Conservation (phyloP, 37 sponge, comb jelly and placozoan species). For the Chondrilla cf. caribensis region DNA sequence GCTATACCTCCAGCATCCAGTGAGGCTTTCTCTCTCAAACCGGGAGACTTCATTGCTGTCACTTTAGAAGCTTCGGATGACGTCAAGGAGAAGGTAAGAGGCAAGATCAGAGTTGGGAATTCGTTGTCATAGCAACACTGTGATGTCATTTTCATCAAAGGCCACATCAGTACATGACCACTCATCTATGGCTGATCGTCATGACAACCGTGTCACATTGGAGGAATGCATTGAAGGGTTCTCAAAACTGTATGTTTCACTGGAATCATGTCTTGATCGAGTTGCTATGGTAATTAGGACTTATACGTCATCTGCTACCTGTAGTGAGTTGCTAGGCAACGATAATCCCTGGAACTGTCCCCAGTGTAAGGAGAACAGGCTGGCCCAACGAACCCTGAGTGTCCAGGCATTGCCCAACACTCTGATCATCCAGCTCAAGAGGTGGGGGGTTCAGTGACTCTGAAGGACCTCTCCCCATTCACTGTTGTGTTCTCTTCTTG, state of each 20-base stretch:
- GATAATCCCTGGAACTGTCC: slow-evolving; percentile 77
- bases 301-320: too few species aligned
- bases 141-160: background rate
- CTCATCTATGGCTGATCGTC: slow-evolving; percentile 33
- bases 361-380: slow-evolving; percentile 33
- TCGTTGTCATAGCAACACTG: too few species aligned
- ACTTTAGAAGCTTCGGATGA: slow-evolving; percentile 4
- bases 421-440: slow-evolving; percentile 71
- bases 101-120: background rate
- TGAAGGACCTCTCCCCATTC: background rate
- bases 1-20: slow-evolving; percentile 1
- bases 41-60: slow-evolving; percentile 53
- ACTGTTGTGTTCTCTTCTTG: background rate
- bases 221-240: slow-evolving; percentile 56
- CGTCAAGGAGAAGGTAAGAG: background rate
- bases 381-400: slow-evolving; percentile 22
- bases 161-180: slow-evolving; percentile 25
- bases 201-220: slow-evolving; percentile 28
- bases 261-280: background rate
- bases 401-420: slow-evolving; percentile 45
- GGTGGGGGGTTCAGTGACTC: slow-evolving; percentile 18
- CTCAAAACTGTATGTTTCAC: slow-evolving; percentile 41
- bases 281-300: background rate
- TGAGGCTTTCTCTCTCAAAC: slow-evolving; percentile 33
- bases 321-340: slow-evolving; percentile 57